These are phyloP conservation scores for Miniopterus natalensis DNA, from an alignment of 2,113 vertebrate species.

Conservation along the genomic window DNA sequence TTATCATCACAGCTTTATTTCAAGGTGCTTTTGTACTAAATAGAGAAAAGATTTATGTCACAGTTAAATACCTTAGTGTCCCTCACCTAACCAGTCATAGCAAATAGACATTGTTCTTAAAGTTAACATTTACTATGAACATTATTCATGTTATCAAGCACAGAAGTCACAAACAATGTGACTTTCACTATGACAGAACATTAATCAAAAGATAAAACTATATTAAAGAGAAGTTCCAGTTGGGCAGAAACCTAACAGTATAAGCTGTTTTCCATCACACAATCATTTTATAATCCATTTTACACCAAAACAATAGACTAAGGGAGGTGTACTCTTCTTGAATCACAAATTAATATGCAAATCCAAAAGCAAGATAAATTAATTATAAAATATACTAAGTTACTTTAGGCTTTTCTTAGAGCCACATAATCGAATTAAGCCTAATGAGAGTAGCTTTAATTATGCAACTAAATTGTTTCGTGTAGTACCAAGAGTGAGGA, in stretches of 20 bases:
- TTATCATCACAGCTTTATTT: slow-evolving; percentile 54
- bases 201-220: slow-evolving; percentile 77
- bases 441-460: not conserved
- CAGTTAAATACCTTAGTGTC: slow-evolving; percentile 44
- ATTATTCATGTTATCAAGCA: slow-evolving; percentile 60
- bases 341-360: not conserved
- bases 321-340: not conserved
- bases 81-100: slow-evolving; percentile 13
- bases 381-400: not conserved
- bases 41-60: slow-evolving; percentile 56
- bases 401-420: not conserved
- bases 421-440: not conserved
- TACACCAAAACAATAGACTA: slow-evolving; percentile 47
- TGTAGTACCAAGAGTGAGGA: not conserved
- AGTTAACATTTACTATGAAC: slow-evolving; percentile 38
- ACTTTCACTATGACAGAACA: slow-evolving; percentile 68
- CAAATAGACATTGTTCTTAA: not conserved
- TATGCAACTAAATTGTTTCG: not conserved
- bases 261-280: slow-evolving; percentile 45
- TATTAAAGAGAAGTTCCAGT: slow-evolving; percentile 27
- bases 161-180: slow-evolving; percentile 70
- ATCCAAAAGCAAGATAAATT: slow-evolving; percentile 28
- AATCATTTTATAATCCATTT: slow-evolving; percentile 64
- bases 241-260: not conserved
- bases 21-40: slow-evolving; percentile 29